A percentile compares a stretch with the other conserved stretches of the same genome.
Evolutionary conservation across 2,797 vertebrate genomes (phyloP).

Genomic region (Chiroxiphia lanceolata): DNA sequence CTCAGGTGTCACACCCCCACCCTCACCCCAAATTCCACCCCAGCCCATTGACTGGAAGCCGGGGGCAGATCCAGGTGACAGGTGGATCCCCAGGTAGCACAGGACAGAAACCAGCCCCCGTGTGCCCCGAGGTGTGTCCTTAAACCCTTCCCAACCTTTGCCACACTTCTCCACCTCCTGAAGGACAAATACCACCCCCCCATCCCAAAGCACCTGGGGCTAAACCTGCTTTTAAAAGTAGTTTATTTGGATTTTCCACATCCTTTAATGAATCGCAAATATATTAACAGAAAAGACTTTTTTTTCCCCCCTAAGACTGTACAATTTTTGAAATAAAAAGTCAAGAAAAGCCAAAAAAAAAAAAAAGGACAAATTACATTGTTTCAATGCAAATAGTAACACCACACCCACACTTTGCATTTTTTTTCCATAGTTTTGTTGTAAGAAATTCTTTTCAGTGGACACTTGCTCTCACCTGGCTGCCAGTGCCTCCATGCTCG

Average conservation of each 20-base stretch:
- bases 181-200: neutral
- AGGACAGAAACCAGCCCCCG: neutral
- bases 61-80: neutral
- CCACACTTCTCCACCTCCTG: accelerated
- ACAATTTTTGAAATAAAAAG: slow-evolving; percentile 78
- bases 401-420: slow-evolving; percentile 66
- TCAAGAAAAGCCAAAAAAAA: slow-evolving; percentile 58
- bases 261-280: slow-evolving; percentile 83
- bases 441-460: slow-evolving; percentile 44
- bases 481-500: slow-evolving; percentile 26
- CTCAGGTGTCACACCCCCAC: accelerated
- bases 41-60: accelerated
- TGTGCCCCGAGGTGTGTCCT: accelerated
- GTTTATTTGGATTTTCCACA: slow-evolving; percentile 85
- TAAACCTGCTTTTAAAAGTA: slow-evolving; percentile 79
- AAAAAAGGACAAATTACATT: slow-evolving; percentile 67
- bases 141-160: neutral
- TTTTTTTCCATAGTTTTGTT: slow-evolving; percentile 36
- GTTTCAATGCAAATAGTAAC: slow-evolving; percentile 75
- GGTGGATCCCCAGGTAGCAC: accelerated
- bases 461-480: slow-evolving; percentile 23
- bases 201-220: slow-evolving; percentile 26
- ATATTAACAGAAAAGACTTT: slow-evolving; percentile 81
- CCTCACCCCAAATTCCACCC: neutral
- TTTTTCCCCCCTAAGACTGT: slow-evolving; percentile 70